Conservation (phyloP, 2,113 vertebrate genomes). For the Nyctibius bracteatus region DNA sequence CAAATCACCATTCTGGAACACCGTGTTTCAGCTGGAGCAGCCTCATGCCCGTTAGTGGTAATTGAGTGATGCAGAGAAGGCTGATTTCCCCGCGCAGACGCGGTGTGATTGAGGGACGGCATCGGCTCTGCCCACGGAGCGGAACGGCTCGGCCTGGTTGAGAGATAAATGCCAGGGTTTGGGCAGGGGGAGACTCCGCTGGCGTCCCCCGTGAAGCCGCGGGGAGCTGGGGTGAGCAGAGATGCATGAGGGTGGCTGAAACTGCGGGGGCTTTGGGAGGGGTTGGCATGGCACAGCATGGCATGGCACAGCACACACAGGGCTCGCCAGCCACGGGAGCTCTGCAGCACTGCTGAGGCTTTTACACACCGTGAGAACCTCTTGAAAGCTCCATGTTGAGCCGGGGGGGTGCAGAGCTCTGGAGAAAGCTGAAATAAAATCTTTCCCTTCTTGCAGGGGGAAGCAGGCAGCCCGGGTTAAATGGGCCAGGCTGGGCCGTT, state of each 20-base stretch:
- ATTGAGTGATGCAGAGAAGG: background rate
- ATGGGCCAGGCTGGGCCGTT: background rate
- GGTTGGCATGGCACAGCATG: rapidly evolving
- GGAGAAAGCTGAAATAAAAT: background rate
- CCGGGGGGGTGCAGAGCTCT: background rate
- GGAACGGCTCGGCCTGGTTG: background rate
- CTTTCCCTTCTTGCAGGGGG: background rate
- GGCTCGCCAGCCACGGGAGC: rapidly evolving
- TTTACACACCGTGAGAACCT: rapidly evolving
- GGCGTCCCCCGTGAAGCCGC: rapidly evolving
- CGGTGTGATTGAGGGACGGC: too few relatives aligned
- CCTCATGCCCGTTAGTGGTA: background rate
- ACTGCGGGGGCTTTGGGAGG: rapidly evolving
- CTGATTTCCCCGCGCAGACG: background rate
- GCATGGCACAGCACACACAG: background rate
- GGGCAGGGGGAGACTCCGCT: background rate
- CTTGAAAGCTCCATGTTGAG: background rate
- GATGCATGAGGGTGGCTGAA: rapidly evolving
- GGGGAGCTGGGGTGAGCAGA: background rate
- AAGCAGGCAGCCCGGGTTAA: background rate
- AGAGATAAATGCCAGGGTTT: background rate
- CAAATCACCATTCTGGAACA: background rate
- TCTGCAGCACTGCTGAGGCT: background rate
- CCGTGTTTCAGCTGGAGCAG: background rate
- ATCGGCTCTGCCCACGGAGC: rapidly evolving